Conservation (phyloP, 2,113 vertebrate genomes). For the Lota lota region DNA sequence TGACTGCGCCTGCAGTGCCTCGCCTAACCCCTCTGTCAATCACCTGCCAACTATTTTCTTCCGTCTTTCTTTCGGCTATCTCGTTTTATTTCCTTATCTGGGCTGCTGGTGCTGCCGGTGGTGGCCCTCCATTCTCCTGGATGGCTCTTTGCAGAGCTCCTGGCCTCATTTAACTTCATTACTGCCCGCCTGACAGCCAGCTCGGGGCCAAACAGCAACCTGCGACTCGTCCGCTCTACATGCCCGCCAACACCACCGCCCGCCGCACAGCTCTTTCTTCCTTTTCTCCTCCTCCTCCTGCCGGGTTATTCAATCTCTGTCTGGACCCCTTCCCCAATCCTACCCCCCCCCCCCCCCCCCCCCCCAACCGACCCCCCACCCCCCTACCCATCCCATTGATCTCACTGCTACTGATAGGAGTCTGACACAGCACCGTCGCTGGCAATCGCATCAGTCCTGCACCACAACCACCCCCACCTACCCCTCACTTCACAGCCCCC, state of each 20-base stretch:
- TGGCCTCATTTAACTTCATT: conserved; percentile 75
- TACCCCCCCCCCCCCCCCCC: neutral
- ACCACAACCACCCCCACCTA: neutral
- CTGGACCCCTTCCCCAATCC: neutral
- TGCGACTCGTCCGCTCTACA: conserved; percentile 38
- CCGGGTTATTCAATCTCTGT: conserved; percentile 52
- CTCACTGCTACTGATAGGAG: conserved; percentile 65
- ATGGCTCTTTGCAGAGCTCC: conserved; percentile 18
- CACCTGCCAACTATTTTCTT: conserved; percentile 41
- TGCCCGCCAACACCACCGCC: neutral
- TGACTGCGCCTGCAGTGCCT: conserved; percentile 53
- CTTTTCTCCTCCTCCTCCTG: conserved; percentile 22
- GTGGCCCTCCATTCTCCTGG: conserved; percentile 17
- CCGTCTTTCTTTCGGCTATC: conserved; percentile 40
- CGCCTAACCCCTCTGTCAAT: conserved; percentile 49
- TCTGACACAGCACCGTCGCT: conserved; percentile 60
- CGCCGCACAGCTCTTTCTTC: neutral
- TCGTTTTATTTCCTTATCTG: neutral
- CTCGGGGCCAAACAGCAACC: conserved; percentile 48
- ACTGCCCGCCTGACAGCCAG: conserved; percentile 59
- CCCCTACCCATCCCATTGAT: conserved; percentile 32
- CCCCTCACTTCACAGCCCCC: neutral
- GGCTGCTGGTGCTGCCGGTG: no score
- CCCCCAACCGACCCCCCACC: conserved; percentile 11
- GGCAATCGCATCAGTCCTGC: conserved; percentile 40